Percentiles rank a stretch among this genome's conserved stretches.
These are phyloP conservation scores for Ceratosolen solmsi DNA, from an alignment of 1,140 invertebrate genomes.

Conservation along the genomic window DNA sequence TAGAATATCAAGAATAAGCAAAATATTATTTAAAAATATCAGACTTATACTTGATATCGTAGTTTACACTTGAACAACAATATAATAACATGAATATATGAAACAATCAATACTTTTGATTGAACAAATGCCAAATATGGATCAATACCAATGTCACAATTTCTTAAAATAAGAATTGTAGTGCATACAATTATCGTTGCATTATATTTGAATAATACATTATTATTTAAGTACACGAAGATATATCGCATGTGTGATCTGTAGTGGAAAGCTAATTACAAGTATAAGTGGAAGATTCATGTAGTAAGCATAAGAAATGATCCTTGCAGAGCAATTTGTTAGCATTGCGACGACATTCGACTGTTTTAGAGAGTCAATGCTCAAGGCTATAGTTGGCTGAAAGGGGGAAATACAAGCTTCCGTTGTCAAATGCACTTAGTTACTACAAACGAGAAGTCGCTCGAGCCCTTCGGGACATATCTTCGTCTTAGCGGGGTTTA, in stretches of 20 bases:
- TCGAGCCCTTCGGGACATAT: constrained; percentile 62
- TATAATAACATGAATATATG: too few relatives aligned
- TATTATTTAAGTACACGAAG: too few relatives aligned
- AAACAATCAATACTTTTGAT: too few relatives aligned
- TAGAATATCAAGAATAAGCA: too few relatives aligned
- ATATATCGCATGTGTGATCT: neutral
- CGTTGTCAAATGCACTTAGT: constrained; percentile 74
- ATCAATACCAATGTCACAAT: too few relatives aligned
- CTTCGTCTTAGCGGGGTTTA: constrained; percentile 68
- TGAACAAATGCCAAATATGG: too few relatives aligned
- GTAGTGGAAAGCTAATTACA: constrained; percentile 28
- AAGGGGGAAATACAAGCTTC: constrained; percentile 65
- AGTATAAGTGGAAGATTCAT: constrained; percentile 45
- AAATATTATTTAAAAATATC: too few relatives aligned
- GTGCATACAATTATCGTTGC: too few relatives aligned
- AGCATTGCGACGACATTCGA: constrained; percentile 41
- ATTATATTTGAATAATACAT: too few relatives aligned
- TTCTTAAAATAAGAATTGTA: too few relatives aligned
- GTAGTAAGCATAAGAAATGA: constrained; percentile 24
- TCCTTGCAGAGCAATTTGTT: constrained; percentile 39
- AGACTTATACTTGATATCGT: too few relatives aligned
- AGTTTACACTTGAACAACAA: too few relatives aligned
- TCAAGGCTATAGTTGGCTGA: constrained; percentile 58
- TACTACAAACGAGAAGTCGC: constrained; percentile 71
- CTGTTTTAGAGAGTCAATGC: constrained; percentile 52